phyloP scores from a whole-genome alignment of 2,113 vertebrate species.

The Equus przewalskii region DNA sequence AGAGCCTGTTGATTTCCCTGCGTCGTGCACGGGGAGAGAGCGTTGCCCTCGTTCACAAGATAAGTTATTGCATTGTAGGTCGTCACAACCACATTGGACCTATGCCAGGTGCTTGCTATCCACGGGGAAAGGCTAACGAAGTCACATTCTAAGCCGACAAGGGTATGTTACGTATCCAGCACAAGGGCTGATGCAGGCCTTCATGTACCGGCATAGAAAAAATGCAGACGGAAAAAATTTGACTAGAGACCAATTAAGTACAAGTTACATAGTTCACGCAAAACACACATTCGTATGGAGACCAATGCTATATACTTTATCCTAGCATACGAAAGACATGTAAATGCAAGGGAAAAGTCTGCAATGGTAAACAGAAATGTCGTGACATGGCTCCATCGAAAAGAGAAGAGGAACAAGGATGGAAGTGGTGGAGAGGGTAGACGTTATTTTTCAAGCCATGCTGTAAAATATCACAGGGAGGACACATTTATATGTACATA shows the following conservation, averaged over 20 bases:
- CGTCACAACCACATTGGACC: background rate
- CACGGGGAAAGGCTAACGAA: background rate
- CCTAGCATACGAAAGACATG: background rate
- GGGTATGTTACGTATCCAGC: background rate
- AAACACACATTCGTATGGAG: too few species aligned
- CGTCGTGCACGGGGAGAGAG: background rate
- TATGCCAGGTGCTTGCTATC: background rate
- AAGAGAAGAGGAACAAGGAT: background rate
- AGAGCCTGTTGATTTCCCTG: background rate
- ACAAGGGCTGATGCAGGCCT: background rate
- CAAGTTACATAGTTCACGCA: too few species aligned
- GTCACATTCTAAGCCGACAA: background rate
- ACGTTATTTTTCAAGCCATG: background rate
- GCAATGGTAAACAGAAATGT: background rate
- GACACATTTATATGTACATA: background rate
- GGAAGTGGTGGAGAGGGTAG: background rate
- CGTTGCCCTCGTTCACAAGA: background rate
- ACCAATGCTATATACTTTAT: background rate
- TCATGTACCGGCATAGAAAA: background rate
- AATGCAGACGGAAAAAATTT: too few species aligned
- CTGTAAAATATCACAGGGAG: background rate
- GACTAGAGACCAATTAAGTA: too few species aligned
- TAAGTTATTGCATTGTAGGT: background rate
- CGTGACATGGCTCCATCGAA: too few species aligned
- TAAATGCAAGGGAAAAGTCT: background rate